Evolutionary conservation across 2,113 vertebrate species (phyloP).

Genomic region (Urocynchramus pylzowi): DNA sequence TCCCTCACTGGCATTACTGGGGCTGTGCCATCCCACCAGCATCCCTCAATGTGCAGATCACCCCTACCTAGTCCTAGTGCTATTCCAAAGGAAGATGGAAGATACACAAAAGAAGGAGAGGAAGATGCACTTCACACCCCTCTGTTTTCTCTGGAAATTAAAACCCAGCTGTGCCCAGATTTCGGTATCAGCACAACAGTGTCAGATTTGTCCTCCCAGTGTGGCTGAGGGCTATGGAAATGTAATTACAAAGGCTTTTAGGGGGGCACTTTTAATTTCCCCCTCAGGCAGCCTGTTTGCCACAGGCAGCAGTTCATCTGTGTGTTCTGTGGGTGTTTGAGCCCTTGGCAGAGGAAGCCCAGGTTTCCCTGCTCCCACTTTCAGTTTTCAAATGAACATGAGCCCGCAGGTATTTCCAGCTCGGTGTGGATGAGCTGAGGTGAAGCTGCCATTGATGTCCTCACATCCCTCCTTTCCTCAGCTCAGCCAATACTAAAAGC

Average conservation of each 20-base stretch:
- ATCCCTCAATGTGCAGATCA: rapidly evolving
- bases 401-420: background rate
- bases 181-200: background rate
- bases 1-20: background rate
- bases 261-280: background rate
- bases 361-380: background rate
- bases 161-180: background rate
- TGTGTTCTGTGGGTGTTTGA: background rate
- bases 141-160: background rate
- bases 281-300: constrained; percentile 29
- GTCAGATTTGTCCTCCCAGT: background rate
- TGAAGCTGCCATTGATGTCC: background rate
- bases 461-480: background rate
- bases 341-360: background rate
- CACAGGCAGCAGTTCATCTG: background rate
- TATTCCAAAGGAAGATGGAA: background rate
- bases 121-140: background rate
- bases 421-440: background rate
- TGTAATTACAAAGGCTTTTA: background rate
- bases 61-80: too few species aligned
- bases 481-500: background rate
- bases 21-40: background rate
- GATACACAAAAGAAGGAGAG: rapidly evolving
- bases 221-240: background rate
- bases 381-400: background rate